Evolutionary conservation across 2,113 vertebrate genomes (phyloP).

Genomic region (Aptenodytes forsteri): DNA sequence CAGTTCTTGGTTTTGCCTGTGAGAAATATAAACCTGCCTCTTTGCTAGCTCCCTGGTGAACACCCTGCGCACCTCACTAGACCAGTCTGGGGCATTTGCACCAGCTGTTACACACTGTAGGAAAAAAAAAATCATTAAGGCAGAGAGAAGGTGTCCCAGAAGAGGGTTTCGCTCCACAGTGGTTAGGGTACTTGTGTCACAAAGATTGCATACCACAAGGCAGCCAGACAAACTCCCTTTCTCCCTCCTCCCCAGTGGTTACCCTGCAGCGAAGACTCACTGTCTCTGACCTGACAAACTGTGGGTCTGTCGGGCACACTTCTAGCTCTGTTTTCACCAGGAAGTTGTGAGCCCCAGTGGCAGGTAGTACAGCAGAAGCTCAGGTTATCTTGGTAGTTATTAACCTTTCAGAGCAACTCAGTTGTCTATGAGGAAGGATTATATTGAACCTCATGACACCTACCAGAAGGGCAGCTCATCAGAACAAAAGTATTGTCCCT

Average conservation of each 20-base stretch:
- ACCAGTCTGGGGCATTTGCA: background rate
- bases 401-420: background rate
- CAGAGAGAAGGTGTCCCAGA: background rate
- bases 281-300: background rate
- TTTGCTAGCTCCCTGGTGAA: background rate
- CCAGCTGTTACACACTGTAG: background rate
- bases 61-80: background rate
- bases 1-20: background rate
- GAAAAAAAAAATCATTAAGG: background rate
- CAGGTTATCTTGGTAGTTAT: background rate
- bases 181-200: background rate
- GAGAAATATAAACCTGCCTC: background rate
- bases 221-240: background rate
- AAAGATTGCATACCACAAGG: background rate
- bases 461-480: background rate
- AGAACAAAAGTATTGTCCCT: background rate
- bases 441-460: background rate
- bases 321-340: background rate
- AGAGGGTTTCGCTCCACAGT: background rate
- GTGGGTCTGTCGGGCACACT: background rate
- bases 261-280: background rate
- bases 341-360: background rate
- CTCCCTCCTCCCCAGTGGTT: background rate
- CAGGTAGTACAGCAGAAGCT: background rate
- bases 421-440: background rate